Base-by-base conservation (phyloP, 2,113 vertebrate species). In the Ailurus styani region DNA sequence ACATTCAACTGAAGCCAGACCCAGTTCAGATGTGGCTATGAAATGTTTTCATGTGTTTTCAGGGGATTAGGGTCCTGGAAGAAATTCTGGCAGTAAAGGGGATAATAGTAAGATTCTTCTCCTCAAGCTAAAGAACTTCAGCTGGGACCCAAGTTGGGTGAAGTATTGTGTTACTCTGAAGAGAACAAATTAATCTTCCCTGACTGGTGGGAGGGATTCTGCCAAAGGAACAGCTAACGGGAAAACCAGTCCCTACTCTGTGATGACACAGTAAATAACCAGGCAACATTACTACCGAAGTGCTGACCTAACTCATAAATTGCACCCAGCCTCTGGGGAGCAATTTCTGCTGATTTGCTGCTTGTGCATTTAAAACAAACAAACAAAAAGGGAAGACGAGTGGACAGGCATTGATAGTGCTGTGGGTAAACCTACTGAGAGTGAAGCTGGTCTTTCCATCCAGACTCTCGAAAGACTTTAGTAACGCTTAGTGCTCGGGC, bases 151-250 rank as follows among this genome's bases (percentile, higher is more conserved):
- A 40, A 94, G 96, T 95, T 95, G 91, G 90, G 85, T 93, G 42
- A 95, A 97, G 95, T 96, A 97, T 97, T 97, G 70, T 79, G 60
- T 98, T 97, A 98, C 97, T 95, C 77, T 81, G 52, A 94, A 95
- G 95, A 98, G 95, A 98, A 95, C 96, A 96, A 97, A 98, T 98
- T 98, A 97, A 98, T 98, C 97, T 97, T 97, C 94, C 78, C 81
- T 98, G 97, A 95, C 97, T 97, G 90, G 94, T 94, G 55, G 93
- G 97, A 96, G 91, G 68, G 97, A 93, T 95, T 98, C 93, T 98
- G 95, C 95, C 95, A 96, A 96, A 98, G 90, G 85, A 95, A 79
- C 72, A 87, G 89, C 95, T 98, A 97, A 97, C 66, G 27, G 97
- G 97, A 98, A 98, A 97, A 96, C 88, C 96, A 96, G 97, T 86